Evolutionary conservation across 2,797 vertebrate species (phyloP).

Genomic region (Miichthys miiuy): DNA sequence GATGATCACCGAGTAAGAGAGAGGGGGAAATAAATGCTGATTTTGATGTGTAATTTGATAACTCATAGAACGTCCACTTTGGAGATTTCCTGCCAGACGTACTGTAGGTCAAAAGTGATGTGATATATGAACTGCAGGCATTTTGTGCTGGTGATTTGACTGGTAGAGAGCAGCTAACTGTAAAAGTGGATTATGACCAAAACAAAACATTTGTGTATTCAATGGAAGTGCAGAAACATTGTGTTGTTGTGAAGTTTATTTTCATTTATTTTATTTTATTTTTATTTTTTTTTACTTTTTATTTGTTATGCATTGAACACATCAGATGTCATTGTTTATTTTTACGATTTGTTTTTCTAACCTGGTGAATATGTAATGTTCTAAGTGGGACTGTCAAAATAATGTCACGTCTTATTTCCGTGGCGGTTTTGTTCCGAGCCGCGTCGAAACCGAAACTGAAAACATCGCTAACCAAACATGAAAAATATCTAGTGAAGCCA

Average conservation of each 20-base stretch:
- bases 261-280: slow-evolving; percentile 33
- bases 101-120: slow-evolving; percentile 59
- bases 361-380: slow-evolving; percentile 94
- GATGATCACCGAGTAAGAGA: slow-evolving; percentile 82
- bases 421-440: slow-evolving; percentile 83
- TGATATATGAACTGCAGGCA: slow-evolving; percentile 65
- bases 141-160: slow-evolving; percentile 69
- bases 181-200: slow-evolving; percentile 98
- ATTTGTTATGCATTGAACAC: slow-evolving; percentile 72
- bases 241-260: slow-evolving; percentile 90
- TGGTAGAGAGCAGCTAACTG: slow-evolving; percentile 91
- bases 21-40: slow-evolving; percentile 72
- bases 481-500: slow-evolving; percentile 99
- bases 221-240: slow-evolving; percentile 95
- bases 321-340: slow-evolving; percentile 80
- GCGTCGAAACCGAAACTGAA: slow-evolving; percentile 93
- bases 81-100: slow-evolving; percentile 85
- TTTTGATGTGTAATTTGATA: slow-evolving; percentile 91
- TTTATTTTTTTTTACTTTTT: slow-evolving; percentile 21
- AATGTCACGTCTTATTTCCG: slow-evolving; percentile 89
- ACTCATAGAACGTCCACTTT: slow-evolving; percentile 86
- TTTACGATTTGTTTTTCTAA: slow-evolving; percentile 82
- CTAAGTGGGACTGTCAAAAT: slow-evolving; percentile 90
- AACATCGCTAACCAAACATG: slow-evolving; percentile 98
- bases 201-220: slow-evolving; percentile 93